These are phyloP conservation scores for Disparrhopalites patrizii DNA, from an alignment of 2,888 invertebrate genomes.

Conservation along the genomic window DNA sequence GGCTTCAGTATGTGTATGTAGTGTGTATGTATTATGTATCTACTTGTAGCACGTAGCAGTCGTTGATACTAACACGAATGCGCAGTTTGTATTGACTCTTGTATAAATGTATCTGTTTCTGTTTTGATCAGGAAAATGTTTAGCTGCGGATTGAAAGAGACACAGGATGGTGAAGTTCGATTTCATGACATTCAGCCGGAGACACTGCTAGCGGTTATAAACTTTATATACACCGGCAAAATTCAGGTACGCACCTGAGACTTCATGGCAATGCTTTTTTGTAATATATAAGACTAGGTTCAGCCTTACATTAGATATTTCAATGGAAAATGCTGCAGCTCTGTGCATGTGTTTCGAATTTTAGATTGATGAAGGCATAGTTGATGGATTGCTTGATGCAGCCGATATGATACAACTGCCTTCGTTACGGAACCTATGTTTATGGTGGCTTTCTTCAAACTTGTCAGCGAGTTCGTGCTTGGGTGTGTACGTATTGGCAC, in stretches of 20 bases:
- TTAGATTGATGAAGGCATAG: conserved; percentile 49
- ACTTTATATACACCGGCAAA: conserved; percentile 50
- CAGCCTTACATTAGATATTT: no score
- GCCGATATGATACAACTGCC: conserved; percentile 50
- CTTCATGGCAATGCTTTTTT: background rate
- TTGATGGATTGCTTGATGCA: conserved; percentile 49
- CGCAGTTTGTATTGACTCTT: no score
- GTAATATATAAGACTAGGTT: no score
- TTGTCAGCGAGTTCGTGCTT: conserved; percentile 48
- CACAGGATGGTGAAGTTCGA: conserved; percentile 48
- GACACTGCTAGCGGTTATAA: conserved; percentile 47
- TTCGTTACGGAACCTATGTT: conserved; percentile 48
- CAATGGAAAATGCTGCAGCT: background rate
- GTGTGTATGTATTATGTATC: no score
- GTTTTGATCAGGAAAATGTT: conserved; percentile 49
- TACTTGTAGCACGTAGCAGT: background rate
- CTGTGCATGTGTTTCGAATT: background rate
- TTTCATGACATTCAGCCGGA: conserved; percentile 48
- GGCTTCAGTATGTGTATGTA: background rate
- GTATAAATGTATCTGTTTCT: background rate
- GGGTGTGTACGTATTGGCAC: conserved; percentile 48
- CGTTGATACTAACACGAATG: background rate
- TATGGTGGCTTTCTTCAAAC: conserved; percentile 49
- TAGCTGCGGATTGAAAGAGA: conserved; percentile 49
- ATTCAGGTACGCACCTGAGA: conserved; percentile 45